Evolutionary conservation across 1,140 invertebrate species (phyloP), one percentile per base, ranked within the genome.

Genomic region (Nomia melanderi): DNA sequence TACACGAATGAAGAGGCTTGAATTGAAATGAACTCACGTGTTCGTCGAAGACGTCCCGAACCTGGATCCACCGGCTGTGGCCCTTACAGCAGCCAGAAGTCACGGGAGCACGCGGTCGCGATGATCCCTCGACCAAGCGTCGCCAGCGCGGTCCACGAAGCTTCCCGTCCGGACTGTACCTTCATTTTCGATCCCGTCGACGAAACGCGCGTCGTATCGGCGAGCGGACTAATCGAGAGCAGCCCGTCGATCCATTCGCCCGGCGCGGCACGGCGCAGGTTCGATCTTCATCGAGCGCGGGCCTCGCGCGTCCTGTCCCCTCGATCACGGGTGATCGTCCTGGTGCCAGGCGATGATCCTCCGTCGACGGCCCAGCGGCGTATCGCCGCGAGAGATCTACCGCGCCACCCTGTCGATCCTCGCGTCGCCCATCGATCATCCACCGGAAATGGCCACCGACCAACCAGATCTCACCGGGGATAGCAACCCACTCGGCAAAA

Each of bases 141-240:
- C 20, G 33, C 39, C 33, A 14, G 9, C 57, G 41, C 41, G 41
- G 57, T 25, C 44, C 36, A 33, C 36, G 54, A 64, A 25, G 25
- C n/a, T 25, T 60, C 65, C 47, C 53, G 33, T 44, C 50, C 27
- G 27, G 33, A 36, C 14, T n/a, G 36, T 17, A 36, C 59, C 59
- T 39, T 76, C 73, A 76, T 76, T 29, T 69, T 76, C 56, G 23
- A 69, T 50, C 36, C 33, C 59, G 17, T 31, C 8, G 27, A n/a
- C 1, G 33, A 20, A 44, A 66, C 8, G 33, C 31, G 27, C 23
- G 33, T 56, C 31, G 36, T n/a, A 14, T 47, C 27, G 12, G 33
- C 12, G 47, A 33, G 20, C 50, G 1, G 17, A 23, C 27, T 14
- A 27, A 59, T 59, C 54, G 17, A n/a, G 17, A n/a, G n/a, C 36